Conservation (phyloP, 2,797 vertebrate genomes). For the Morus bassanus region DNA sequence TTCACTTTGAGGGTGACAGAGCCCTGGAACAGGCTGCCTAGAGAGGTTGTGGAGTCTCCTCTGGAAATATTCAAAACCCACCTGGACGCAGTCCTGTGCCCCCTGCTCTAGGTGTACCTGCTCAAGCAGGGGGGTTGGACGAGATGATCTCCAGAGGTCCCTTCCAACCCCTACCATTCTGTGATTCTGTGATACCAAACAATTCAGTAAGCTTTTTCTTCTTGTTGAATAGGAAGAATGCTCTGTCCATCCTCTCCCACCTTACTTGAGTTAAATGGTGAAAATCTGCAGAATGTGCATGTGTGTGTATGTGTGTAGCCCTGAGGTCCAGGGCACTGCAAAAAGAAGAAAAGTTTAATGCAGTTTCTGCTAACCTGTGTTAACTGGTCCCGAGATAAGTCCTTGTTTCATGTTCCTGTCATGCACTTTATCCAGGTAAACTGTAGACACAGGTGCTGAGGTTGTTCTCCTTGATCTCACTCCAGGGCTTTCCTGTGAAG, state of each 20-base stretch:
- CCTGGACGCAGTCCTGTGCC: too few species aligned
- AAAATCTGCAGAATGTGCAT: neutral
- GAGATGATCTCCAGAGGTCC: too few species aligned
- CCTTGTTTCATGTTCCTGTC: neutral
- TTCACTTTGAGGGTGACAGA: too few species aligned
- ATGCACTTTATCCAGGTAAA: neutral
- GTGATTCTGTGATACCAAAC: neutral
- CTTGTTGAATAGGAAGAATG: neutral
- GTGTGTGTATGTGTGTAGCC: fast-evolving
- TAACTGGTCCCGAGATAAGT: conserved; percentile 9
- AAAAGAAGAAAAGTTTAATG: neutral
- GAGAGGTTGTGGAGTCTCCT: too few species aligned
- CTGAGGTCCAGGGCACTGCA: neutral
- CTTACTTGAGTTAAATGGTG: neutral
- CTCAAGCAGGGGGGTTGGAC: too few species aligned
- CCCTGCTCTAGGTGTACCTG: too few species aligned
- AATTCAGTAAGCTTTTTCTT: neutral
- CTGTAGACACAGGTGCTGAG: neutral
- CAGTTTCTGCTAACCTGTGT: neutral
- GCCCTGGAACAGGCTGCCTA: too few species aligned
- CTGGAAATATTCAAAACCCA: too few species aligned
- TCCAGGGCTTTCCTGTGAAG: neutral
- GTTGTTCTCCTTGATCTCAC: neutral
- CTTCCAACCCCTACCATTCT: too few species aligned
- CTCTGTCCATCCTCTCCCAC: neutral